Conservation (phyloP, 2,888 invertebrate genomes). For the Embidobia sp. region DNA sequence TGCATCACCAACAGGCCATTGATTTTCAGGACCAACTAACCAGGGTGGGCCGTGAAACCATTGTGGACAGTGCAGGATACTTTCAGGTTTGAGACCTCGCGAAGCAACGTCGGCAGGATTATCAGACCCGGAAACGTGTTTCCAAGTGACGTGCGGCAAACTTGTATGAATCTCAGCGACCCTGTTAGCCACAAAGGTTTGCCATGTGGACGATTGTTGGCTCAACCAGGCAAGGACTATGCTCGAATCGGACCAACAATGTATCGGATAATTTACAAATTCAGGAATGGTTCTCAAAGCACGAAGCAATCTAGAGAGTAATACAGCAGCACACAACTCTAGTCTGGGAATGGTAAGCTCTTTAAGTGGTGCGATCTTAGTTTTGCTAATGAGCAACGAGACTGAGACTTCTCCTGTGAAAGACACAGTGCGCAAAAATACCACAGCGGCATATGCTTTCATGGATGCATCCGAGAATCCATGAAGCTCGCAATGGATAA, state of each 20-base stretch:
- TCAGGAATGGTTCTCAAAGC: background rate
- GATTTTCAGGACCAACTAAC: too few species aligned
- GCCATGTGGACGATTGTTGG: background rate
- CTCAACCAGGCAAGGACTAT: background rate
- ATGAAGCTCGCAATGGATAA: conserved; percentile 29
- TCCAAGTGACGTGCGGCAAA: too few species aligned
- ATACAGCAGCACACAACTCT: conserved; percentile 34
- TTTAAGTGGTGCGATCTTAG: conserved; percentile 51
- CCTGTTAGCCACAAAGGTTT: too few species aligned
- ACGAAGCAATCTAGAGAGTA: conserved; percentile 16
- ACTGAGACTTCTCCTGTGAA: background rate
- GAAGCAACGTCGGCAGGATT: too few species aligned
- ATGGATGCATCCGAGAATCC: conserved; percentile 66
- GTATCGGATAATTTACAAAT: too few species aligned
- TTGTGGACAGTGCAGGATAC: too few species aligned
- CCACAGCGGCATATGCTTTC: background rate
- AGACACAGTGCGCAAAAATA: too few species aligned
- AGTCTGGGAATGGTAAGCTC: conserved; percentile 28
- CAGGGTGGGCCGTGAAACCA: too few species aligned
- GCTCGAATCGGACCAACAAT: background rate
- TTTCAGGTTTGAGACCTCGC: too few species aligned
- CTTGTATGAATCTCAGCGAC: too few species aligned
- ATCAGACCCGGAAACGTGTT: too few species aligned
- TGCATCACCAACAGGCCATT: too few species aligned
- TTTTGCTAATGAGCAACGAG: conserved; percentile 64